phyloP scores from a whole-genome alignment of 1,140 invertebrate genomes.

The Antheraea pernyi region DNA sequence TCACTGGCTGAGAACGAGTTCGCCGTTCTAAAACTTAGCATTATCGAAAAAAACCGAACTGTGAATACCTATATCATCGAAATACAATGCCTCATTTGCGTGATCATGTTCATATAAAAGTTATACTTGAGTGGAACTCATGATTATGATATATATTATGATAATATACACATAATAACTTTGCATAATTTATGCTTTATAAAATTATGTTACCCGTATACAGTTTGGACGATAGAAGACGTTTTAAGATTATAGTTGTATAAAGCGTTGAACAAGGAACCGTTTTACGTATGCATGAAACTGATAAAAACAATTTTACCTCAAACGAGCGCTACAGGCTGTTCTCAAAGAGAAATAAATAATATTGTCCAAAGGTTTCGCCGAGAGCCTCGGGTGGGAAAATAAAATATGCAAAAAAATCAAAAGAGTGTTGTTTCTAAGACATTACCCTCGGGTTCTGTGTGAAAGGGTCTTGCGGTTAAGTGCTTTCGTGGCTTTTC shows the following conservation, averaged over 20 bases:
- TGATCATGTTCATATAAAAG: no score
- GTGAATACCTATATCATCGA: no score
- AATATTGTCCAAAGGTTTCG: conserved; percentile 4
- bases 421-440: conserved; percentile 2
- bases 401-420: conserved; percentile 5
- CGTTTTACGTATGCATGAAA: background rate
- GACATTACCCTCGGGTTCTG: conserved; percentile 3
- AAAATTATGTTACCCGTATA: background rate
- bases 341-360: conserved; percentile 3
- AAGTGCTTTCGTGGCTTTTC: background rate
- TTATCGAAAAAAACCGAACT: no score
- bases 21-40: no score
- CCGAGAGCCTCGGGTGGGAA: background rate
- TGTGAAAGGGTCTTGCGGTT: background rate
- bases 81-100: no score
- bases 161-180: no score
- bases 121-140: no score
- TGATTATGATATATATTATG: no score
- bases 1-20: no score
- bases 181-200: background rate
- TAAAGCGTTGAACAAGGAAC: background rate
- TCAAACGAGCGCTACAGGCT: background rate
- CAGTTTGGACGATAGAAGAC: background rate
- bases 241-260: background rate
- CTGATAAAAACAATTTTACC: background rate